Conservation (phyloP, 2,113 vertebrate genomes). For the Apistogramma diplotaenia region DNA sequence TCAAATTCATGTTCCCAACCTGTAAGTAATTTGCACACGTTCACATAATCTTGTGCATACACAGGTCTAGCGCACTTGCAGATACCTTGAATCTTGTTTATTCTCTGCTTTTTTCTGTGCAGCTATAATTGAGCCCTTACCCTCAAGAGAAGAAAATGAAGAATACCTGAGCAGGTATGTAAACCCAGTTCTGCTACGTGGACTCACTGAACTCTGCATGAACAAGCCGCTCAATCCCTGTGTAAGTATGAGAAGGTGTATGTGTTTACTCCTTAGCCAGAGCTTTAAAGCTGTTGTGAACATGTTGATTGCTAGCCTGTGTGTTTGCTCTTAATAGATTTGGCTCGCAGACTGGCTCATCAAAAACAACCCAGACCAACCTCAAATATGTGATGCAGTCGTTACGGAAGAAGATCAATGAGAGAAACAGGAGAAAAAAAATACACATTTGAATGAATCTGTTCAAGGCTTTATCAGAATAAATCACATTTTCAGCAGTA, state of each 20-base stretch:
- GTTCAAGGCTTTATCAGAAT: background rate
- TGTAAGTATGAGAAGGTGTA: constrained; percentile 74
- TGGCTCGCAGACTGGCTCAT: constrained; percentile 96
- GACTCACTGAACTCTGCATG: constrained; percentile 90
- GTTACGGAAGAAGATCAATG: constrained; percentile 46
- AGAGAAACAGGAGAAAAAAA: background rate
- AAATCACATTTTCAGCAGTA: background rate
- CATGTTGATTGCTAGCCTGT: background rate
- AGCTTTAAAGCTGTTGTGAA: background rate
- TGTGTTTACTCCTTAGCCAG: background rate
- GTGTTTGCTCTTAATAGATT: constrained; percentile 68
- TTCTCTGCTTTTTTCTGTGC: constrained; percentile 1
- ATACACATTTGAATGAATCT: background rate
- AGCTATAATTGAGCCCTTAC: constrained; percentile 86
- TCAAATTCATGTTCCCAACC: constrained; percentile 90
- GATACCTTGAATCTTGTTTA: background rate
- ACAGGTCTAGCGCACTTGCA: background rate
- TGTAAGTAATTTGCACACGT: constrained; percentile 72
- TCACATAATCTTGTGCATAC: background rate
- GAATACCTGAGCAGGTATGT: constrained; percentile 86
- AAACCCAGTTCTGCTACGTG: constrained; percentile 83
- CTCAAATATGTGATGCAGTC: constrained; percentile 67
- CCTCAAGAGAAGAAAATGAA: constrained; percentile 75
- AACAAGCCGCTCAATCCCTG: constrained; percentile 86
- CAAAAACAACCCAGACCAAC: constrained; percentile 88